Evolutionary conservation across 2,888 invertebrate species (phyloP).

Genomic region (Apotomis betuletana): DNA sequence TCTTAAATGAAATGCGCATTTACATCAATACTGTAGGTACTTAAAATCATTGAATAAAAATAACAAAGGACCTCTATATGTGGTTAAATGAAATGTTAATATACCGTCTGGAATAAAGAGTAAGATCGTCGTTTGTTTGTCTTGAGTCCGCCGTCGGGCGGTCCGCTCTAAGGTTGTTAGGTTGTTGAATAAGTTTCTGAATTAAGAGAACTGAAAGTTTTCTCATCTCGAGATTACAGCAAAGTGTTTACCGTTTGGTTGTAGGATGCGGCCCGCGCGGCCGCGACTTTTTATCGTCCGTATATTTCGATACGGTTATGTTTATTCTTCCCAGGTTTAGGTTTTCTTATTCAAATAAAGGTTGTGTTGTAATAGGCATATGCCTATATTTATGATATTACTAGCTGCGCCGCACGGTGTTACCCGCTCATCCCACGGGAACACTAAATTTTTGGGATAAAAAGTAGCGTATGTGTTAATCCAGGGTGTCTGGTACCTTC

Average conservation of each 20-base stretch:
- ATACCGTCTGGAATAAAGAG: slow-evolving; percentile 73
- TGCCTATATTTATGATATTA: too few relatives aligned
- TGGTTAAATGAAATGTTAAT: slow-evolving; percentile 54
- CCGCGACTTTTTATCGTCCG: slow-evolving; percentile 47
- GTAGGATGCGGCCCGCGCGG: slow-evolving; percentile 72
- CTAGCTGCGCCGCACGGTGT: too few relatives aligned
- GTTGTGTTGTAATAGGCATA: too few relatives aligned
- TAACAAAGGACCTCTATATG: slow-evolving; percentile 24
- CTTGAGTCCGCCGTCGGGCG: slow-evolving; percentile 72
- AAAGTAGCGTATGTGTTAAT: too few relatives aligned
- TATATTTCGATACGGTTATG: slow-evolving; percentile 1
- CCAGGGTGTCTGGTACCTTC: too few relatives aligned
- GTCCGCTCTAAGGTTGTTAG: slow-evolving; percentile 83
- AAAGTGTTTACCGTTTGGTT: slow-evolving; percentile 85
- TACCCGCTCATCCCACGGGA: too few relatives aligned
- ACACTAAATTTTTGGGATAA: too few relatives aligned
- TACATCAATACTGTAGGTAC: neutral
- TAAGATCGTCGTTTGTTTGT: slow-evolving; percentile 74
- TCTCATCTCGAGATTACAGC: slow-evolving; percentile 85
- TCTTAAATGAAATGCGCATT: neutral
- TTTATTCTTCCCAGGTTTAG: too few relatives aligned
- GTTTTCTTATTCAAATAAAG: too few relatives aligned
- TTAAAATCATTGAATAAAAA: slow-evolving; percentile 5
- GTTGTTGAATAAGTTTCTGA: slow-evolving; percentile 84
- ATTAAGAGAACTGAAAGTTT: slow-evolving; percentile 85